phyloP scores from a whole-genome alignment of 2,797 vertebrate species.

The Cuniculus paca region DNA sequence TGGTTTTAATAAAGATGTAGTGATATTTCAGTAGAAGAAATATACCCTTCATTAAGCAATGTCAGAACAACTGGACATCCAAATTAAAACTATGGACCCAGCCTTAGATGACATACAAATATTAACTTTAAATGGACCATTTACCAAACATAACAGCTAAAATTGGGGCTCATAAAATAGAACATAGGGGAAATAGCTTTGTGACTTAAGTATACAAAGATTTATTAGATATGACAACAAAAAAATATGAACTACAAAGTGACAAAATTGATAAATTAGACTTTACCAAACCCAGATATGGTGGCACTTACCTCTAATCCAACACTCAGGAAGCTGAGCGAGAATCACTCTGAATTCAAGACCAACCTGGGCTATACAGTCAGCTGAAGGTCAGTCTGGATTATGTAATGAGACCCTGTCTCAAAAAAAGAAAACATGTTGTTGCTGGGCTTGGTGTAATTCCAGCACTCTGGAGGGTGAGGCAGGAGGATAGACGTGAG shows the following conservation, averaged over 20 bases:
- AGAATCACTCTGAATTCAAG: background rate
- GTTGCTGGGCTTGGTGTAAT: background rate
- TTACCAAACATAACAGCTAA: background rate
- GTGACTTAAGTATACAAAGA: background rate
- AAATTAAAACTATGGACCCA: background rate
- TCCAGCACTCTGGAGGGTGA: background rate
- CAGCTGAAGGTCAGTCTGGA: background rate
- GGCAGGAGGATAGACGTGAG: background rate
- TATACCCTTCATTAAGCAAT: background rate
- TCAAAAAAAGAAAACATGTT: background rate
- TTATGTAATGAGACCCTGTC: background rate
- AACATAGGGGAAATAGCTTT: background rate
- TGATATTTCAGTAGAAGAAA: background rate
- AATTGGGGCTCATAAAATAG: background rate
- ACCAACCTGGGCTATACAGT: background rate
- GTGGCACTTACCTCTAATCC: background rate
- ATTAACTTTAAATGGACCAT: background rate
- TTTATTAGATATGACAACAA: background rate
- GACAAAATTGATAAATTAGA: background rate
- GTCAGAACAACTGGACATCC: background rate
- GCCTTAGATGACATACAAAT: background rate
- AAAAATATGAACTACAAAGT: background rate
- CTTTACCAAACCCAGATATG: background rate
- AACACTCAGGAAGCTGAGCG: background rate
- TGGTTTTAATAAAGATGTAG: background rate